These are phyloP conservation scores for Epiblema foenella DNA, from an alignment of 2,888 invertebrate genomes.

Conservation along the genomic window DNA sequence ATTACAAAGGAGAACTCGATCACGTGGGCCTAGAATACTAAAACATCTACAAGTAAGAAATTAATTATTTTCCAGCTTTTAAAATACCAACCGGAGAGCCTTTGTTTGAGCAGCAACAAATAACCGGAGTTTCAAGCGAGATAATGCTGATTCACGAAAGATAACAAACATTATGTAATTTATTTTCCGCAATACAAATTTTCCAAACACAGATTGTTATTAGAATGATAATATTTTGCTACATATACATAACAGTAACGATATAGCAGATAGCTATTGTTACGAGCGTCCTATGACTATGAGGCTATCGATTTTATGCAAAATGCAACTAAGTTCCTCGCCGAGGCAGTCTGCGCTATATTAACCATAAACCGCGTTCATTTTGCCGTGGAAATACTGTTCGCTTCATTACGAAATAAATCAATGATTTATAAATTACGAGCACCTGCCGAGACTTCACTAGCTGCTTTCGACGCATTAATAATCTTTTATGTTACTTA, in stretches of 20 bases:
- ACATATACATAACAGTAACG: conserved; percentile 43
- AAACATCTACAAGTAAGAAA: conserved; percentile 5
- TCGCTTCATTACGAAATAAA: conserved; percentile 66
- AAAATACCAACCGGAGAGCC: conserved; percentile 22
- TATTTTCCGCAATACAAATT: conserved; percentile 24
- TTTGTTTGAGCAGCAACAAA: conserved; percentile 34
- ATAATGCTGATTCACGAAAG: conserved; percentile 41
- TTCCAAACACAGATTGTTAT: conserved; percentile 26
- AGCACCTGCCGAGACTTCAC: conserved; percentile 24
- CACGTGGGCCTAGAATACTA: no score
- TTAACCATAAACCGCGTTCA: conserved; percentile 68
- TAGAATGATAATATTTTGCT: conserved; percentile 38
- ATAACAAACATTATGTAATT: conserved; percentile 39
- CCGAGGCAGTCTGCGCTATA: conserved; percentile 62
- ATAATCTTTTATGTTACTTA: conserved; percentile 21
- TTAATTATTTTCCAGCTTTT: conserved; percentile 22
- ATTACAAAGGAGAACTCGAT: no score
- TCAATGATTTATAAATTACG: conserved; percentile 62
- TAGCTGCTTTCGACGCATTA: conserved; percentile 1
- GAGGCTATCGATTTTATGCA: conserved; percentile 78
- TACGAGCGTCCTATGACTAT: conserved; percentile 55
- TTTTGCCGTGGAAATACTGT: conserved; percentile 59
- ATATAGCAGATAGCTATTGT: conserved; percentile 50
- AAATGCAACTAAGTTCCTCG: conserved; percentile 74
- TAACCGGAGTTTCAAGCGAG: conserved; percentile 33